Percentiles rank a stretch among this genome's conserved stretches.
phyloP scores from a whole-genome alignment of 2,797 vertebrate genomes.

The Sebastes dallii region DNA sequence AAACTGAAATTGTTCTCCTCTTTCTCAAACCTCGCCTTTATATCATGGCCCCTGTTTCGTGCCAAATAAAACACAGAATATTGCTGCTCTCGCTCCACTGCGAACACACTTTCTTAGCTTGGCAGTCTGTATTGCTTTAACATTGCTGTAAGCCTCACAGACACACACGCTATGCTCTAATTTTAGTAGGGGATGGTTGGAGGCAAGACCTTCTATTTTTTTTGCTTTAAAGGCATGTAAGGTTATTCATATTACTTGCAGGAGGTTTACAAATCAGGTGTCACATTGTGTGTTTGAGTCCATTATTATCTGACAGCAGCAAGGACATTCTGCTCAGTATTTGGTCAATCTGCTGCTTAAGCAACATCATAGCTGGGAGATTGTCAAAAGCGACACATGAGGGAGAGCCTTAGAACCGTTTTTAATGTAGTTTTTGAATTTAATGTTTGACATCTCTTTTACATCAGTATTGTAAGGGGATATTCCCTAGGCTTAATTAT shows the following conservation, averaged over 20 bases:
- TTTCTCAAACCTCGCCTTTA: conserved; percentile 1
- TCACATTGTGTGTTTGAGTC: background rate
- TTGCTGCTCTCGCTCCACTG: conserved; percentile 29
- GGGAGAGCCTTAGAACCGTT: background rate
- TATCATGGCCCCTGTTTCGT: conserved; percentile 1
- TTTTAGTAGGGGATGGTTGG: background rate
- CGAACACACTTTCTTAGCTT: conserved; percentile 44
- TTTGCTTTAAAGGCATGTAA: background rate
- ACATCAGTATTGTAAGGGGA: background rate
- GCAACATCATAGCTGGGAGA: background rate
- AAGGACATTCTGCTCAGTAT: background rate
- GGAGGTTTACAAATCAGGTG: background rate
- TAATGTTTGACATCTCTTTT: background rate
- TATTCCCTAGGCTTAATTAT: background rate
- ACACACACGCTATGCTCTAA: background rate
- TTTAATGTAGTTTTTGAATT: background rate
- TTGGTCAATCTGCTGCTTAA: background rate
- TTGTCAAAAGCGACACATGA: background rate
- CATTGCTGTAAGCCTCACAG: conserved; percentile 6
- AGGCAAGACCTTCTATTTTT: background rate
- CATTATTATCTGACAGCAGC: background rate
- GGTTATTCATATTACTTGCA: background rate
- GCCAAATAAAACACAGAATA: conserved; percentile 44
- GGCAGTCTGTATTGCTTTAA: conserved; percentile 30
- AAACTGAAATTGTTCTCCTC: background rate